These are phyloP conservation scores for Prunella fulvescens DNA, from an alignment of 2,113 vertebrate genomes.

Conservation along the genomic window DNA sequence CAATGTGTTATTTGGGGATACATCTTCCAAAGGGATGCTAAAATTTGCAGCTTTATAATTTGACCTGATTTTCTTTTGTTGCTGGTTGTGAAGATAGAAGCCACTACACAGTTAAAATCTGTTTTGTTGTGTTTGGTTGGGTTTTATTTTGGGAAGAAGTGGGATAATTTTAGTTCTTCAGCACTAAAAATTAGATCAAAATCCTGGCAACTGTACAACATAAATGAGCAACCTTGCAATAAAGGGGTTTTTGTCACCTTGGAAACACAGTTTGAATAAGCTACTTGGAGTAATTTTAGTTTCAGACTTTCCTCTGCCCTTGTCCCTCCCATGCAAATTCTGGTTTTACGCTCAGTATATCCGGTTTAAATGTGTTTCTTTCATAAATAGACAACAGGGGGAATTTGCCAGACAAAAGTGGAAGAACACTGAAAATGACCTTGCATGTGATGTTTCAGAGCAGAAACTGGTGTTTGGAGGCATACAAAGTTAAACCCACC, in stretches of 20 bases:
- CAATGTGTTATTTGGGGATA: background rate
- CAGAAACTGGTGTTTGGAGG: background rate
- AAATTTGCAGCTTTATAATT: background rate
- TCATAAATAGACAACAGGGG: background rate
- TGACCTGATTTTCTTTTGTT: background rate
- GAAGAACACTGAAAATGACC: background rate
- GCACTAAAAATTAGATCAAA: conserved; percentile 27
- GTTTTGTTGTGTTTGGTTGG: background rate
- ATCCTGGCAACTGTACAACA: conserved; percentile 26
- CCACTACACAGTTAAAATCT: background rate
- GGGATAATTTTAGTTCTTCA: conserved; percentile 29
- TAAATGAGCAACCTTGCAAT: conserved; percentile 32
- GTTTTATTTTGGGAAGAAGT: conserved; percentile 1
- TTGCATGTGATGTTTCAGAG: background rate
- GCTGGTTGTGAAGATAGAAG: background rate
- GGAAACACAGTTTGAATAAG: conserved; percentile 30
- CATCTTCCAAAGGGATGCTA: background rate
- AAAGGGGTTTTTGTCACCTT: conserved; percentile 21
- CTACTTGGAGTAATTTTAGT: conserved; percentile 42
- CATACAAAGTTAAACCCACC: background rate
- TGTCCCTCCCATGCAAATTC: conserved; percentile 27
- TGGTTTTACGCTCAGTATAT: conserved; percentile 38
- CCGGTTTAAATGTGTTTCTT: background rate
- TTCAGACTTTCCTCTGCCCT: conserved; percentile 25
- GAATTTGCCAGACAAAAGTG: background rate